Conservation (phyloP, 2,113 vertebrate species). For the Micronycteris hirsuta region DNA sequence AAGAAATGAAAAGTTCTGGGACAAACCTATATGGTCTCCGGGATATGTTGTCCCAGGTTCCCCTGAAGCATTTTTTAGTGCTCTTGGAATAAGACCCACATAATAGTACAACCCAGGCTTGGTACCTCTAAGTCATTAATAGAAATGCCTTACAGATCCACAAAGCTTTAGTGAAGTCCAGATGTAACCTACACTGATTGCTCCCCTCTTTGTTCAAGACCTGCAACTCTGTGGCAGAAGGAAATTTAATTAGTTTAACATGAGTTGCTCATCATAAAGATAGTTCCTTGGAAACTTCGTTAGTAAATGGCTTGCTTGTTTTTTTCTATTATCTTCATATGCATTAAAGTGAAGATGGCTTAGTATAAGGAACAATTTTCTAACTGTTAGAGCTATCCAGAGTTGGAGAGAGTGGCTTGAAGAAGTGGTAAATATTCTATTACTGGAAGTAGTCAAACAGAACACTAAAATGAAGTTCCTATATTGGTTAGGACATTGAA, state of each 20-base stretch:
- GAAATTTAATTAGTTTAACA: slow-evolving; percentile 54
- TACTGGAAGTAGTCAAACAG: neutral
- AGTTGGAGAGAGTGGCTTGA: neutral
- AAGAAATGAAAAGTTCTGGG: slow-evolving; percentile 19
- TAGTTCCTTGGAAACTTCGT: slow-evolving; percentile 37
- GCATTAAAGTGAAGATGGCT: slow-evolving; percentile 15
- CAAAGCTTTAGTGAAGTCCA: slow-evolving; percentile 63
- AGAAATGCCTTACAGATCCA: slow-evolving; percentile 59
- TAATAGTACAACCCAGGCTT: slow-evolving; percentile 20
- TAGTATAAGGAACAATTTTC: neutral
- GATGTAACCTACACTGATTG: slow-evolving; percentile 49
- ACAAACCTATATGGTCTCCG: slow-evolving; percentile 3
- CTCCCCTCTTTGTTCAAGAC: slow-evolving; percentile 45
- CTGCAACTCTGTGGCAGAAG: slow-evolving; percentile 30
- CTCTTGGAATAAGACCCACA: slow-evolving; percentile 1
- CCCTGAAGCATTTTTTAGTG: neutral
- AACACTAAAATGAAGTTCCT: neutral
- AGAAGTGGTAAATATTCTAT: neutral
- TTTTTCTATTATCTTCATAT: slow-evolving; percentile 40
- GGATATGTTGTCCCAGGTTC: slow-evolving; percentile 7
- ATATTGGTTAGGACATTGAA: neutral
- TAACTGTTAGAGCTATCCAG: neutral
- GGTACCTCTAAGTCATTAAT: slow-evolving; percentile 49
- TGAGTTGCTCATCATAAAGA: slow-evolving; percentile 53
- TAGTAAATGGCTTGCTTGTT: slow-evolving; percentile 28